Conservation (phyloP, 2,797 vertebrate genomes). For the Molossus molossus region DNA sequence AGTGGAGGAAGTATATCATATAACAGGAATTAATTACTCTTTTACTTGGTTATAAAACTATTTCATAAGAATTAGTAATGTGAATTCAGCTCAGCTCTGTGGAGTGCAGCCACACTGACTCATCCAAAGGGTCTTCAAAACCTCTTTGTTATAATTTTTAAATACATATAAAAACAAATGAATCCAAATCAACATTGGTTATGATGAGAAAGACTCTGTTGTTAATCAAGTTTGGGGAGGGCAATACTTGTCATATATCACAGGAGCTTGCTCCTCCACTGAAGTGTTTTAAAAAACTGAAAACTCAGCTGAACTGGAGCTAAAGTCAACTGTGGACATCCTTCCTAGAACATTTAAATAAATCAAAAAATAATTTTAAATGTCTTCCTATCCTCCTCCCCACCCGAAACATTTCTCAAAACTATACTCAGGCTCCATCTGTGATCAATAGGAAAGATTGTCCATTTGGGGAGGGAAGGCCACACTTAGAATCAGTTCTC, state of each 20-base stretch:
- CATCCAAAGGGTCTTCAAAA: conserved; percentile 56
- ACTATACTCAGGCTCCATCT: conserved; percentile 64
- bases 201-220: conserved; percentile 28
- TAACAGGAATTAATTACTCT: conserved; percentile 45
- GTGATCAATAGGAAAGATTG: conserved; percentile 70
- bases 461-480: conserved; percentile 71
- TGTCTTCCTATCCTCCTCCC: background rate
- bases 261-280: background rate
- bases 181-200: conserved; percentile 57
- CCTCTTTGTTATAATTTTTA: conserved; percentile 55
- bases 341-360: conserved; percentile 61
- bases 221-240: conserved; percentile 41
- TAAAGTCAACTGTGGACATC: conserved; percentile 26
- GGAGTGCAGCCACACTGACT: background rate
- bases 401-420: conserved; percentile 44
- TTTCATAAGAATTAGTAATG: conserved; percentile 51
- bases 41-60: conserved; percentile 61
- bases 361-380: conserved; percentile 60
- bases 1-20: conserved; percentile 16
- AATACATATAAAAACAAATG: conserved; percentile 49
- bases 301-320: conserved; percentile 39
- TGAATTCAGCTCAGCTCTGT: conserved; percentile 64
- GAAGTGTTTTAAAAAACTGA: conserved; percentile 40
- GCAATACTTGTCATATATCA: conserved; percentile 3
- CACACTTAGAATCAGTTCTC: conserved; percentile 77